Conservation (phyloP, 2,888 invertebrate genomes). For the Lysandra coridon region DNA sequence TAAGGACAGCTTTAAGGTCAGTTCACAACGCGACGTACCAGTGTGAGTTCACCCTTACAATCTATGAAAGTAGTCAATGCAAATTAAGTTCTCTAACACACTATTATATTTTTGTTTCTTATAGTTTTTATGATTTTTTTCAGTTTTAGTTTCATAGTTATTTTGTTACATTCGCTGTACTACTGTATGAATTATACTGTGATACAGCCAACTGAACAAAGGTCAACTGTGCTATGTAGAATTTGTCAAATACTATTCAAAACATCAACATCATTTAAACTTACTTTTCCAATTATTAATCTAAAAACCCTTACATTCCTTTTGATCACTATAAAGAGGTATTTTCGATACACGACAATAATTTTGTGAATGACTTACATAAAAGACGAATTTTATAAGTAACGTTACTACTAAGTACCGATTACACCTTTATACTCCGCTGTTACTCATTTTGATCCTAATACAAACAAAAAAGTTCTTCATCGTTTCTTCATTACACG, state of each 20-base stretch:
- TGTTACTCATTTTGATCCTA: neutral
- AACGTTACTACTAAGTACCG: constrained; percentile 54
- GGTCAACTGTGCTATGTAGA: constrained; percentile 52
- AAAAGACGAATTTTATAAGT: constrained; percentile 51
- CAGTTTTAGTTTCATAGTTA: too few species aligned
- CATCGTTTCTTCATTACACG: neutral
- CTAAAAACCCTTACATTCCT: constrained; percentile 74
- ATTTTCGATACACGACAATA: constrained; percentile 67
- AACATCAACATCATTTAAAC: constrained; percentile 73
- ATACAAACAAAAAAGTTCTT: neutral
- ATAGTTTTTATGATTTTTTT: too few species aligned
- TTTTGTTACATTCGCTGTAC: neutral
- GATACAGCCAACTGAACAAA: neutral
- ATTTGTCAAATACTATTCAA: constrained; percentile 67
- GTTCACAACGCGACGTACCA: too few species aligned
- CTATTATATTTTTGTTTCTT: too few species aligned
- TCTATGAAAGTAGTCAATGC: too few species aligned
- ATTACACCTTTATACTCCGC: constrained; percentile 21
- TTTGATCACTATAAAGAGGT: constrained; percentile 78
- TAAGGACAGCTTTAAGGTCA: too few species aligned
- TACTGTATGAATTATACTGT: neutral
- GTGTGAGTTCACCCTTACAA: too few species aligned
- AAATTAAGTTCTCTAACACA: too few species aligned
- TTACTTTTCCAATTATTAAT: constrained; percentile 62
- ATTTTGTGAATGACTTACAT: constrained; percentile 58